These are phyloP conservation scores for Agrochola lychnidis DNA, from an alignment of 2,888 invertebrate species.

Conservation along the genomic window DNA sequence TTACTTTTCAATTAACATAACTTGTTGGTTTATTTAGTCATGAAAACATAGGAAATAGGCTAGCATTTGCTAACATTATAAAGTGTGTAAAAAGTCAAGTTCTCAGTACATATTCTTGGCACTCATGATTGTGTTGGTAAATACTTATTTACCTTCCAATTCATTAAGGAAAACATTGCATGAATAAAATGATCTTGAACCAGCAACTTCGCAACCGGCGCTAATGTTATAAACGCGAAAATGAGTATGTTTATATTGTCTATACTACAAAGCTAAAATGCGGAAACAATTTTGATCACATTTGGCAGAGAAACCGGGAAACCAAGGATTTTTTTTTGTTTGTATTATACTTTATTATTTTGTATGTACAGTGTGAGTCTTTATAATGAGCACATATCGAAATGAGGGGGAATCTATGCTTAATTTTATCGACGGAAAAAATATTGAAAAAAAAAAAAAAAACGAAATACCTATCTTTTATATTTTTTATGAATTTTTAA, in stretches of 20 bases:
- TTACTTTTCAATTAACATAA: not conserved
- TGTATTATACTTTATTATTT: not conserved
- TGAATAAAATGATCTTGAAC: conserved; percentile 11
- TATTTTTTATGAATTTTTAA: too few relatives aligned
- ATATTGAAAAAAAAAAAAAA: too few relatives aligned
- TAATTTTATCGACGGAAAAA: too few relatives aligned
- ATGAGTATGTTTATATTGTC: not conserved
- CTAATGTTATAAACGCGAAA: not conserved
- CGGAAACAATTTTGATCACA: not conserved
- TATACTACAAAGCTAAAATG: not conserved
- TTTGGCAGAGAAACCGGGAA: not conserved
- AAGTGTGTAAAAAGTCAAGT: not conserved
- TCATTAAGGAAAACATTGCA: conserved; percentile 30
- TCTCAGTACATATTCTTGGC: not conserved
- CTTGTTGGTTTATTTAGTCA: not conserved
- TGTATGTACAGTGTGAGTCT: not conserved
- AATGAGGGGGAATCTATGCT: too few relatives aligned
- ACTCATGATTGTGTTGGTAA: not conserved
- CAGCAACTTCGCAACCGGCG: not conserved
- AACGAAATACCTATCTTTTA: too few relatives aligned
- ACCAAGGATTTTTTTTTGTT: not conserved
- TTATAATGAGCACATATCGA: too few relatives aligned
- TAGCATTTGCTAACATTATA: not conserved
- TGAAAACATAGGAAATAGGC: not conserved
- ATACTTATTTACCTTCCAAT: conserved; percentile 21